These are phyloP conservation scores for Neolamprologus ventralis DNA, from an alignment of 2,113 vertebrate species.

Conservation along the genomic window DNA sequence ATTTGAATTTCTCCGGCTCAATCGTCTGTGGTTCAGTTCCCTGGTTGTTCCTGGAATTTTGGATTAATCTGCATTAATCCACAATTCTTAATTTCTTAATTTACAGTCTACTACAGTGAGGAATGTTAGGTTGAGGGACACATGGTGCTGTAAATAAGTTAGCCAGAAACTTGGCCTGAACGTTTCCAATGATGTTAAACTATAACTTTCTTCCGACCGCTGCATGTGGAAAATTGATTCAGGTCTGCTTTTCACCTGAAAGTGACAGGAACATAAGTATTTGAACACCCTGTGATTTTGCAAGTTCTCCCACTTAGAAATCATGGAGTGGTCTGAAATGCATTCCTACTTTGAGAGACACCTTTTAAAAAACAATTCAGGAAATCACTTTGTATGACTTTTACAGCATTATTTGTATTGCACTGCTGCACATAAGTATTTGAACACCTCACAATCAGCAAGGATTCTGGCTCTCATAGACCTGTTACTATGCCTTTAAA, in stretches of 20 bases:
- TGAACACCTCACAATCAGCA: background rate
- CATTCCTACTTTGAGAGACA: background rate
- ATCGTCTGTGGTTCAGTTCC: background rate
- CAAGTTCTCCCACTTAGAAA: background rate
- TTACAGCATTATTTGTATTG: background rate
- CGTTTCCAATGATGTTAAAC: too few species aligned
- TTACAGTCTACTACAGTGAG: background rate
- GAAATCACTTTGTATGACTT: background rate
- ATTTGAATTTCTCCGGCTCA: background rate
- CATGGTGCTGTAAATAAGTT: accelerated
- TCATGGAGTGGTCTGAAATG: background rate
- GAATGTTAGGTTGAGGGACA: too few species aligned
- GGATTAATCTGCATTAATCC: background rate
- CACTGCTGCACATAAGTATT: background rate
- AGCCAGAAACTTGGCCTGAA: too few species aligned
- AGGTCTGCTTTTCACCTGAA: accelerated
- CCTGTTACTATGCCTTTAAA: background rate
- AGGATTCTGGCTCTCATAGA: background rate
- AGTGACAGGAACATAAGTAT: background rate
- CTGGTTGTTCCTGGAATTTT: background rate
- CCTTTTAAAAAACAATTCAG: background rate
- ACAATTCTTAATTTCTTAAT: background rate
- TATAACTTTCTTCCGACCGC: too few species aligned
- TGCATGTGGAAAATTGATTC: too few species aligned
- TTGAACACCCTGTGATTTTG: background rate